Conservation (phyloP, 2,113 vertebrate genomes). For the Myrmophylax atrothorax region DNA sequence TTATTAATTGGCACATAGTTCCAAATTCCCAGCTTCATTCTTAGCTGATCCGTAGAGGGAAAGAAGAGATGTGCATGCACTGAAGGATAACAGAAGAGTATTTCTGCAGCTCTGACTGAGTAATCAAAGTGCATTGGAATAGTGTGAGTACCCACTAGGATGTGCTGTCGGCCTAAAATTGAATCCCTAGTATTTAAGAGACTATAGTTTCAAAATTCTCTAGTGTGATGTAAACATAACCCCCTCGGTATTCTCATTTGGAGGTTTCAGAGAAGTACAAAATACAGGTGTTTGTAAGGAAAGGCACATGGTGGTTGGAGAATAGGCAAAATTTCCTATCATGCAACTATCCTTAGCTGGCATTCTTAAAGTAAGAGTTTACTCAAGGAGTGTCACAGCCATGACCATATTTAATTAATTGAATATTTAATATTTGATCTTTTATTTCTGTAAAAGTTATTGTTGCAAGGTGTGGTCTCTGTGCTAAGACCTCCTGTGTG, state of each 20-base stretch:
- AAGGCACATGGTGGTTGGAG: background rate
- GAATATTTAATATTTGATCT: background rate
- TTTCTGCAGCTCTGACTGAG: background rate
- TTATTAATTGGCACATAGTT: background rate
- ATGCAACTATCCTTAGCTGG: background rate
- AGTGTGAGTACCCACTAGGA: slow-evolving; percentile 60
- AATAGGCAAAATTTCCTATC: background rate
- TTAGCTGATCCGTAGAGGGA: background rate
- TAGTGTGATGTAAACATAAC: background rate
- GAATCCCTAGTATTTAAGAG: background rate
- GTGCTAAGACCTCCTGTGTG: background rate
- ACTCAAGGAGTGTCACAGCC: background rate
- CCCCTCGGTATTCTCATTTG: background rate
- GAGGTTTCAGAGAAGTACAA: background rate
- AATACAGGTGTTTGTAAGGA: background rate
- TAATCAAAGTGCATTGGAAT: background rate
- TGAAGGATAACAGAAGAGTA: background rate
- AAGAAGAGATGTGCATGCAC: background rate
- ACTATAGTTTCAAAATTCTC: background rate
- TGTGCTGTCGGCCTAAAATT: slow-evolving; percentile 67
- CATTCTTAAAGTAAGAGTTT: background rate
- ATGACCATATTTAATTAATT: background rate
- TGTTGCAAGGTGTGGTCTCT: background rate
- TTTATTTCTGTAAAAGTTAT: background rate
- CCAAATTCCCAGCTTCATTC: background rate